Percentiles rank a stretch among this genome's conserved stretches.
Conservation (phyloP, 1,140 invertebrate genomes). For the Drosophila sturtevanti region DNA sequence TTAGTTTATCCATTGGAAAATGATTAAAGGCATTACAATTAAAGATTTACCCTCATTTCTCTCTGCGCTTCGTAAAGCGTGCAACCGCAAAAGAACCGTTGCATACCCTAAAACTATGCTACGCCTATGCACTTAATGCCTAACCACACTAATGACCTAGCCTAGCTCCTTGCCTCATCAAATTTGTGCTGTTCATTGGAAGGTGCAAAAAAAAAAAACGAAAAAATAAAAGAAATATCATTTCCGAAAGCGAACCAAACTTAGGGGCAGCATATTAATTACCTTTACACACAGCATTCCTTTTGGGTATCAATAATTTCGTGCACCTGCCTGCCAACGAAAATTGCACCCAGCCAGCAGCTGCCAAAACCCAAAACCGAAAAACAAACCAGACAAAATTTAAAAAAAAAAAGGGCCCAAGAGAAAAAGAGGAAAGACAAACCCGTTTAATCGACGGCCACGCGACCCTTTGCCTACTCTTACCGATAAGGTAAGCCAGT, state of each 20-base stretch:
- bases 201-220: conserved; percentile 69
- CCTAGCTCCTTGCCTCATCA: conserved; percentile 1
- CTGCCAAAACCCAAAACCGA: conserved; percentile 34
- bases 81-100: conserved; percentile 47
- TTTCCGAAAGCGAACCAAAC: conserved; percentile 14
- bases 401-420: conserved; percentile 27
- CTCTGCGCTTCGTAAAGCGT: conserved; percentile 10
- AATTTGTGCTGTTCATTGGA: conserved; percentile 31
- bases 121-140: conserved; percentile 53
- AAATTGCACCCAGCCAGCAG: conserved; percentile 56
- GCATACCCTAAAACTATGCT: conserved; percentile 23
- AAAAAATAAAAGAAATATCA: conserved; percentile 12
- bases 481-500: background rate
- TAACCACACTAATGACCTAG: conserved; percentile 72
- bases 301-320: conserved; percentile 69
- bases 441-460: conserved; percentile 63
- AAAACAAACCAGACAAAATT: conserved; percentile 48
- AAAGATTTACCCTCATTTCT: background rate
- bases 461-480: conserved; percentile 34
- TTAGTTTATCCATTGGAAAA: background rate
- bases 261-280: conserved; percentile 60
- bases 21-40: background rate
- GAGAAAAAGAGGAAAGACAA: conserved; percentile 32
- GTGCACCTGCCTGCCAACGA: conserved; percentile 66
- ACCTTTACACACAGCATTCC: conserved; percentile 49